A percentile compares a stretch with the other conserved stretches of the same genome.
Conservation (phyloP, 2,797 vertebrate species). For the Nyctalus aviator region DNA sequence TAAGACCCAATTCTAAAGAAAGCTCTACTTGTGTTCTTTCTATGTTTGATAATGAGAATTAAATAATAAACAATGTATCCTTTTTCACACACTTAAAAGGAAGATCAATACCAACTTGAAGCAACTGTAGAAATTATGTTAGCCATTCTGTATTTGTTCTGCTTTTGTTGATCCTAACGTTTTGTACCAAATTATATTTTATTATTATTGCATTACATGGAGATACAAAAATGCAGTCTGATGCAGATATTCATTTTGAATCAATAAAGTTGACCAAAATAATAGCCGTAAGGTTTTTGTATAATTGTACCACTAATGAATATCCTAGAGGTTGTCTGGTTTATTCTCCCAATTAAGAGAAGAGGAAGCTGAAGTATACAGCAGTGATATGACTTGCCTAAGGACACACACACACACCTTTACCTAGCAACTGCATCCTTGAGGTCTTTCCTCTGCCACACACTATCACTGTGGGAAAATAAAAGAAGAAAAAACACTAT, state of each 20-base stretch:
- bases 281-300: neutral
- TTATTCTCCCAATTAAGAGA: neutral
- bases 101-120: neutral
- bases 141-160: neutral
- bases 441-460: neutral
- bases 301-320: neutral
- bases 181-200: neutral
- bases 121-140: neutral
- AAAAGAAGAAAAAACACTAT: neutral
- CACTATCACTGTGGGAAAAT: neutral
- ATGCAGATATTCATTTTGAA: neutral
- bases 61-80: neutral
- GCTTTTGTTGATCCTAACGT: neutral
- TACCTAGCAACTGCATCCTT: neutral
- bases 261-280: neutral
- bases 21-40: neutral
- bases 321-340: neutral
- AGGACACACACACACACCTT: neutral
- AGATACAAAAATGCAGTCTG: neutral
- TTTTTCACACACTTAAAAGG: neutral
- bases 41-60: neutral
- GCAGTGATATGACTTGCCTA: neutral
- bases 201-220: neutral
- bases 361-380: neutral
- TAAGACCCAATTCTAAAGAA: conserved; percentile 7